Conservation (phyloP, 2,113 vertebrate genomes). For the Chloropsis cyanopogon region DNA sequence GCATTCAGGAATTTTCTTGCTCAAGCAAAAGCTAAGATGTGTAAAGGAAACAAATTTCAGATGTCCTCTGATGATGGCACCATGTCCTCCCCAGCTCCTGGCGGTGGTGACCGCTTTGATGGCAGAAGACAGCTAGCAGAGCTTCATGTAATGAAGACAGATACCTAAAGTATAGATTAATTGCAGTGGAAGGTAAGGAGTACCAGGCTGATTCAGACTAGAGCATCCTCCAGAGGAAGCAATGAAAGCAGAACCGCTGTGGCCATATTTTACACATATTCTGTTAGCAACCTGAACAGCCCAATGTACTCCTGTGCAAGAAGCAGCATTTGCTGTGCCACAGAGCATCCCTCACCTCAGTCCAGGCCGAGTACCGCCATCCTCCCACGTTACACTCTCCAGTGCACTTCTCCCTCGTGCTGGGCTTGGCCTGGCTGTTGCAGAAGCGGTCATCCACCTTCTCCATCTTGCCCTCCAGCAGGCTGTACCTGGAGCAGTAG, state of each 20-base stretch:
- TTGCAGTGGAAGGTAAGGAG: neutral
- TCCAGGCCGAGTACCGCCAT: constrained; percentile 95
- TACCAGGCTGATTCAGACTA: neutral
- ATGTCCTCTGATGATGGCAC: neutral
- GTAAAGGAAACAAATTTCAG: neutral
- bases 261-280: neutral
- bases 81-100: neutral
- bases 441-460: constrained; percentile 90
- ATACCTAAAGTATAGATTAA: neutral
- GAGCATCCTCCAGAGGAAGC: neutral
- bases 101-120: neutral
- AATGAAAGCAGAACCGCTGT: neutral
- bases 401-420: constrained; percentile 86
- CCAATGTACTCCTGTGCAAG: neutral
- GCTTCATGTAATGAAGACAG: neutral
- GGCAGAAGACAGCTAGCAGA: neutral
- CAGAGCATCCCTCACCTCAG: constrained; percentile 77
- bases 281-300: neutral
- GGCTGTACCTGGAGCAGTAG: constrained; percentile 87
- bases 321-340: fast-evolving
- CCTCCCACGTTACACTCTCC: constrained; percentile 90
- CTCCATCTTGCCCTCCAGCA: constrained; percentile 82
- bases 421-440: constrained; percentile 82
- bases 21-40: neutral
- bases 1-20: neutral